phyloP scores from a whole-genome alignment of 1,140 invertebrate genomes.

The Diorhabda carinulata region DNA sequence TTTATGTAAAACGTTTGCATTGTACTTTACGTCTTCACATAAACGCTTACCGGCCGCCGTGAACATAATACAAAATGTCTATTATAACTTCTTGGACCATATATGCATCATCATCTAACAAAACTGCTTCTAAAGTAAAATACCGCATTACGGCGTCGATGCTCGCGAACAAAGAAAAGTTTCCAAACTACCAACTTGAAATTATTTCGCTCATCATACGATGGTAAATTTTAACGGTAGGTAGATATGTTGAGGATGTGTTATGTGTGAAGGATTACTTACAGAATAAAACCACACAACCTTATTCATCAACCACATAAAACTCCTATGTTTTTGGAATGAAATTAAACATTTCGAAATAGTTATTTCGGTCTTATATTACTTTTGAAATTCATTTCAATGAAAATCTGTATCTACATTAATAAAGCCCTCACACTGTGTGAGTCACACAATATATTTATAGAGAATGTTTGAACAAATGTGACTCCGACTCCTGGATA shows the following conservation, averaged over 20 bases:
- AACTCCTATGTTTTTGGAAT: not conserved
- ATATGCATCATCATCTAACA: slow-evolving; percentile 3
- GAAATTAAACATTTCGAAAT: no score
- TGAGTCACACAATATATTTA: no score
- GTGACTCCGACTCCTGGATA: no score
- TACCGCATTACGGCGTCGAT: slow-evolving; percentile 1
- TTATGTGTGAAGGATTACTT: slow-evolving; percentile 10
- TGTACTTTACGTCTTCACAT: no score
- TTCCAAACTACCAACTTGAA: slow-evolving; percentile 16
- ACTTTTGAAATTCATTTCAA: no score
- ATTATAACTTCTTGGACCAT: not conserved
- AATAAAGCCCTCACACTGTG: no score
- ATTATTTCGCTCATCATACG: slow-evolving; percentile 15
- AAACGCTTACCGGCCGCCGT: no score
- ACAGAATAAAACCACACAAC: slow-evolving; percentile 10
- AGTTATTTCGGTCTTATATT: no score
- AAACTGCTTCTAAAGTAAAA: not conserved
- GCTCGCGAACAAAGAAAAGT: slow-evolving; percentile 18
- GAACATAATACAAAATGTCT: not conserved
- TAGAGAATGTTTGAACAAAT: no score
- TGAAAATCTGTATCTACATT: no score
- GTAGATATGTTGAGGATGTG: slow-evolving; percentile 14
- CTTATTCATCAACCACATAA: slow-evolving; percentile 12
- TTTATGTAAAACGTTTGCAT: no score
- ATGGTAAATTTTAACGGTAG: slow-evolving; percentile 4